Base-by-base conservation (phyloP, 2,797 vertebrate species). In the Clarias pachynema region DNA sequence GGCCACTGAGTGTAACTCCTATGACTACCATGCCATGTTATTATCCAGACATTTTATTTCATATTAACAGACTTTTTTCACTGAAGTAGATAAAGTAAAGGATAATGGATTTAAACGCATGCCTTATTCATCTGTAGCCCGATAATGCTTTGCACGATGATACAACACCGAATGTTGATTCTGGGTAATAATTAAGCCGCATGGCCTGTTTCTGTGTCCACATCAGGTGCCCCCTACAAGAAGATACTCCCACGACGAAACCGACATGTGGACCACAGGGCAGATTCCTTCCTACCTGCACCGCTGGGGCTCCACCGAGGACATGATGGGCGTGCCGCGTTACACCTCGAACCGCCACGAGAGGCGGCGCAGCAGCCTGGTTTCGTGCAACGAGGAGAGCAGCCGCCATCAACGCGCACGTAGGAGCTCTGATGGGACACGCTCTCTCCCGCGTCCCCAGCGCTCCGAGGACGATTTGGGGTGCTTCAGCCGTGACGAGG, bases 231-330 rank as follows among this genome's bases (percentile, higher is more conserved):
- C 97, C 82, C 95, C 96, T 93, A 96, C 96, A 93, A 95, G 97
- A 94, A 97, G 97, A 93, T 96, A 95, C 94, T 98, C 97, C 91
- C 97, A 97, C 92, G 97, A 98, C 91, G 97, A 98, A 92, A 96
- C 96, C 77, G 96, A 97, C 90, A 95, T 97, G 93, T 98, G 97
- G 97, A 96, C 95, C 75, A 94, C 92, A 74, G 93, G 96, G 86
- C 96, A 91, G 94, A 96, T 96, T 91, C 95, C 97, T 63, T 93
- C 96, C 75, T 95, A 97, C 92, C 95, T 96, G 60, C 96, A 96
- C 18, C 95, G 93, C 87, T 97, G 97, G 97, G 96, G 96, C 87
- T 97, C 96, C n/a, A 96, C 94, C 26, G 97, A 96, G 94, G 97
- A 97, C 90, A 95, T 96, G 92, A 95, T 95, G 73, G 90, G 94